Evolutionary conservation across 2,888 invertebrate genomes (phyloP), one percentile per base, ranked within the genome.

Genomic region (Gnatocerus cornutus): DNA sequence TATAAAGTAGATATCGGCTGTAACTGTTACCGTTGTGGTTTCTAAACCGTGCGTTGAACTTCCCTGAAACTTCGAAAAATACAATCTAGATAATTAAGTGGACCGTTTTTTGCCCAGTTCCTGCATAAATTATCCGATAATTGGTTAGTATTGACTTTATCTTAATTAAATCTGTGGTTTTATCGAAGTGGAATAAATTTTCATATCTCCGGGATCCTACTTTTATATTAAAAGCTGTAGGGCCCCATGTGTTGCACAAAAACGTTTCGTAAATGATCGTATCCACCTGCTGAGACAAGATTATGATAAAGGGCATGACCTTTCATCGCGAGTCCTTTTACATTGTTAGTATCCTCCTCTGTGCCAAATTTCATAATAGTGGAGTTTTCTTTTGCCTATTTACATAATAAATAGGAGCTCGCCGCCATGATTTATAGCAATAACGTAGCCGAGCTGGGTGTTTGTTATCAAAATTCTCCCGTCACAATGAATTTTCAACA

Each of bases 401-500:
- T 61, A 16, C 61, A 61, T 61, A 50, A 61, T 48, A 48, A 61
- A 39, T 48, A 61, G 45, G 13, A 16, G 46, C 46, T n/a, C 39
- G 61, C 39, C 41, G 27, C 12, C 7, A 14, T 59, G 59, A 59
- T 59, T 59, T 59, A 59, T 59, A 8, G 21, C 59, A 46, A 48
- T 46, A 46, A 33, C 37, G 58, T 27, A 41, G 14, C 45, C 27
- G 12, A 10, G 29, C 10, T n/a, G 13, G 59, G 58, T 45, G 58
- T 58, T 58, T 59, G 59, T 48, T 59, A 59, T 59, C 59, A 59
- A 59, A 59, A 59, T 37, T 59, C 10, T 29, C 30, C 30, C 59
- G 46, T 45, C 58, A 58, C 58, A 41, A 45, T 58, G 58, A 58
- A 58, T 58, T 58, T 58, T 58, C 58, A 59, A 29, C 59, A 33